A percentile compares a stretch with the other conserved stretches of the same genome.
Evolutionary conservation across 2,888 invertebrate genomes (phyloP).

Genomic region (Drosophila atripex): DNA sequence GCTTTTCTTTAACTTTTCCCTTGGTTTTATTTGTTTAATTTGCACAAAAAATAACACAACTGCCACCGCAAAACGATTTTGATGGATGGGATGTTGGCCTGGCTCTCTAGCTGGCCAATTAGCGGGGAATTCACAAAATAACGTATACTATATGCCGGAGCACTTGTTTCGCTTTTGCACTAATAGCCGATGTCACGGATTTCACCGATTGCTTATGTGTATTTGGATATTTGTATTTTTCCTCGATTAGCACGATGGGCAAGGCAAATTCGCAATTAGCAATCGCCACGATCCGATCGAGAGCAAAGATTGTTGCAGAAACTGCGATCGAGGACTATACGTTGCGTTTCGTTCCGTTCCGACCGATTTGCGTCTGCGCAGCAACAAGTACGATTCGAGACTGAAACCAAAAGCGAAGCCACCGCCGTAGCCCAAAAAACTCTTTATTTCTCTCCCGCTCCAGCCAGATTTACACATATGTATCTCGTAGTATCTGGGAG

Average conservation of each 20-base stretch:
- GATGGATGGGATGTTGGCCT: background rate
- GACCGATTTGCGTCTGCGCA: constrained; percentile 80
- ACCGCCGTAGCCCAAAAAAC: constrained; percentile 33
- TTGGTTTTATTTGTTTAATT: constrained; percentile 11
- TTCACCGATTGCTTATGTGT: constrained; percentile 2
- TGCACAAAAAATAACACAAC: constrained; percentile 55
- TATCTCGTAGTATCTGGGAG: constrained; percentile 23
- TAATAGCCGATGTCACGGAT: background rate
- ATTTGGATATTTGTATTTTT: constrained; percentile 9
- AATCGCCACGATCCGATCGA: constrained; percentile 45
- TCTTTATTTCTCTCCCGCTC: constrained; percentile 2
- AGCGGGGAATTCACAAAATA: constrained; percentile 65
- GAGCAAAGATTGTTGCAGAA: constrained; percentile 12
- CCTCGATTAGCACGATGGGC: constrained; percentile 35
- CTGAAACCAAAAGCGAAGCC: constrained; percentile 62
- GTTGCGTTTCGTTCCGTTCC: constrained; percentile 1
- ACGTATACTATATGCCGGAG: constrained; percentile 9
- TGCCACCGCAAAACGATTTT: constrained; percentile 40
- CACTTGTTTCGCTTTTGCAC: constrained; percentile 23
- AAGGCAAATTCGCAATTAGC: constrained; percentile 42
- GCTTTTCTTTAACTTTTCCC: background rate
- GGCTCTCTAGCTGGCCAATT: constrained; percentile 53
- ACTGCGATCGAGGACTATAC: constrained; percentile 7
- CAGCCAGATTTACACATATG: constrained; percentile 27
- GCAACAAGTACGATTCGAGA: constrained; percentile 81